Evolutionary conservation across 1,140 invertebrate genomes (phyloP).

Genomic region (Stenopsyche tienmushanensis): DNA sequence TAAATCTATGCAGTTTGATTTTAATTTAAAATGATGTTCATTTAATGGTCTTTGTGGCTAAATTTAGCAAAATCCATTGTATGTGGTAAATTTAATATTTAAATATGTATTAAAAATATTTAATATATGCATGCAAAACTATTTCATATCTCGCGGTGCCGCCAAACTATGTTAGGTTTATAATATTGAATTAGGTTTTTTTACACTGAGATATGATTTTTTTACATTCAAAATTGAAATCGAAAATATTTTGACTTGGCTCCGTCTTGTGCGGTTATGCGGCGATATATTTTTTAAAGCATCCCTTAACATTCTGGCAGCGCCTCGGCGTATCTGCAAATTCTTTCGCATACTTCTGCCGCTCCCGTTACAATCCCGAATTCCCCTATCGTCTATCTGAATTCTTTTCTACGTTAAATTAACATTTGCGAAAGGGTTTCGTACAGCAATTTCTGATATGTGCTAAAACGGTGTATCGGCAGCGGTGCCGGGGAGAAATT

Average conservation of each 20-base stretch:
- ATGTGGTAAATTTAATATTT: too few relatives aligned
- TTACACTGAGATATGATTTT: not conserved
- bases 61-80: too few relatives aligned
- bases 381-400: not conserved
- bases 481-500: slow-evolving; percentile 3
- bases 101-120: too few relatives aligned
- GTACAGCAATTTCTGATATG: not conserved
- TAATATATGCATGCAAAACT: too few relatives aligned
- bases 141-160: too few relatives aligned
- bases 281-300: not conserved
- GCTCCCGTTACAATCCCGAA: slow-evolving; percentile 1
- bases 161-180: too few relatives aligned
- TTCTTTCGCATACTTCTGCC: slow-evolving; percentile 16
- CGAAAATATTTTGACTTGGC: too few relatives aligned
- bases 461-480: not conserved
- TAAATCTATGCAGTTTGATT: too few relatives aligned
- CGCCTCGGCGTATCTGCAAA: not conserved
- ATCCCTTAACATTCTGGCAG: not conserved
- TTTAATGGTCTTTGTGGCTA: too few relatives aligned
- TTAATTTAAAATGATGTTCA: too few relatives aligned
- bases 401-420: not conserved
- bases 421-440: slow-evolving; percentile 7
- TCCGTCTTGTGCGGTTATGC: not conserved
- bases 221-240: not conserved
- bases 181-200: not conserved